Percentiles rank a stretch among this genome's conserved stretches.
Conservation (phyloP, 2,113 vertebrate genomes). For the Amphiprion percula region DNA sequence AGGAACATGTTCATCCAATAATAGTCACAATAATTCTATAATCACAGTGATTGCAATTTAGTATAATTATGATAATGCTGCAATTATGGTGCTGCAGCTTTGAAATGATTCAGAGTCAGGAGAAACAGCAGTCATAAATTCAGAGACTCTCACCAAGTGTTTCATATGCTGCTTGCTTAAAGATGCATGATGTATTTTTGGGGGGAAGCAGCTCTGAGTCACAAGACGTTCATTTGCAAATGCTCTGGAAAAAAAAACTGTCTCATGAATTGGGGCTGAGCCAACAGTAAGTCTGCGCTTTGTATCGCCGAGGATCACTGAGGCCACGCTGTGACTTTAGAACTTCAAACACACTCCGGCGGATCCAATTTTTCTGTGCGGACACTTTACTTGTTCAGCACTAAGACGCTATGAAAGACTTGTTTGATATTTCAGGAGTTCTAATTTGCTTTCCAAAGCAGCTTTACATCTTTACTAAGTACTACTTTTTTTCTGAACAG, state of each 20-base stretch:
- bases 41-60: conserved; percentile 30
- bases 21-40: conserved; percentile 43
- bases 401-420: conserved; percentile 46
- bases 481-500: not conserved
- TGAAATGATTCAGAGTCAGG: conserved; percentile 1
- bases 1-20: conserved; percentile 39
- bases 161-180: not conserved
- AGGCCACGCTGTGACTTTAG: conserved; percentile 29
- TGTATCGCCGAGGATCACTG: conserved; percentile 24
- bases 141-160: not conserved
- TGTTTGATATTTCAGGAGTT: conserved; percentile 58
- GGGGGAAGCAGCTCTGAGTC: conserved; percentile 27
- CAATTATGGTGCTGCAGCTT: conserved; percentile 10
- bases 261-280: conserved; percentile 20
- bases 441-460: conserved; percentile 52
- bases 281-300: conserved; percentile 36
- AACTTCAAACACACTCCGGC: conserved; percentile 54
- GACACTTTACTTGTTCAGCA: conserved; percentile 45
- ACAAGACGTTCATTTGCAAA: conserved; percentile 40
- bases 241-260: not conserved
- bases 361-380: conserved; percentile 43
- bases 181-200: conserved; percentile 46
- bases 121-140: conserved; percentile 5
- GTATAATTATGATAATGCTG: conserved; percentile 37
- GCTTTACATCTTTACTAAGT: conserved; percentile 39